Evolutionary conservation across 2,113 vertebrate species (phyloP), one percentile per base, ranked within the genome.

Genomic region (Puntigrus tetrazona): DNA sequence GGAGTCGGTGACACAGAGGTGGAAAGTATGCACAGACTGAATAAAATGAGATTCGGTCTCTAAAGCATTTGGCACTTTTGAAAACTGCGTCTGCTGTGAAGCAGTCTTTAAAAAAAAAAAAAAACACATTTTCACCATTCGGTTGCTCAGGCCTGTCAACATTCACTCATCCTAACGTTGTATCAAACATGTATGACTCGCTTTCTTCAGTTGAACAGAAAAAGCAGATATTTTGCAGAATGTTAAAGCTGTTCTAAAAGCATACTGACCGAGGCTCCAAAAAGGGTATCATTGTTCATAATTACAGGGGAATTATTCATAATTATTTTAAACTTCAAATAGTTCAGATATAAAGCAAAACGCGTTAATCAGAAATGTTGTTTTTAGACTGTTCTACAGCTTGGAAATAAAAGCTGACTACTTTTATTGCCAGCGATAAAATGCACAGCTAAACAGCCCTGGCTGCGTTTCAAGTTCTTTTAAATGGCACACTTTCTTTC

Each of bases 221-320:
- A n/a, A 73, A 73, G 5, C 3, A 43, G n/a, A 73, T 43, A 43
- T 73, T 73, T 27, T 73, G 22, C 22, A 73, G n/a, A 5, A 43
- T 73, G 69, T 43, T 43, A 5, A 27, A 69, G 34, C 67, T 70
- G 34, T 18, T 70, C 67, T 38, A 41, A 38, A 73, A 38, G 1
- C 31, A 4, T 69, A 57, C 11, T 63, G 25, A 25, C 59, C 20
- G 20, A 13, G 5, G n/a, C 59, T 27, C 25, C 4, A 27, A 29
- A 63, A 63, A 29, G 59, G n/a, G 11, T 27, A 27, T 27, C 45
- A 74, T 69, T 31, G 11, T 85, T 88, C 34, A 85, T 76, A 65
- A 67, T 81, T 29, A 57, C 1, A 4, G 34, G 7, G n/a, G 41
- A 81, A 78, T 67, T 57, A 65, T 34, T 74, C 69, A 38, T 61